Conservation (phyloP, 2,888 invertebrate species). For the Philereme transversata region DNA sequence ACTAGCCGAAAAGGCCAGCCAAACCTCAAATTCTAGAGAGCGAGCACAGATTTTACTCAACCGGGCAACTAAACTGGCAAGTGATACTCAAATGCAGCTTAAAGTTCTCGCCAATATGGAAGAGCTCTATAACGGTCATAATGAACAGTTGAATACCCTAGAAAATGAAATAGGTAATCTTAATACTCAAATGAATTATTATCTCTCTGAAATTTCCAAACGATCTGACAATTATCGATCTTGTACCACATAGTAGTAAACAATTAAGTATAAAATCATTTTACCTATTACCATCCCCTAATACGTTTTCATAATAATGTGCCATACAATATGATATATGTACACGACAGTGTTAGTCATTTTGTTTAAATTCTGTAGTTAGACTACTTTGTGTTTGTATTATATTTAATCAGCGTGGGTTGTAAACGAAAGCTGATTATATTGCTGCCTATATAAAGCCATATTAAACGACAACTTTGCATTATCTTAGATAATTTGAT, state of each 20-base stretch:
- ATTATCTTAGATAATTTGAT: neutral
- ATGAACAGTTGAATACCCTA: slow-evolving; percentile 83
- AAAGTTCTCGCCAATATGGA: slow-evolving; percentile 89
- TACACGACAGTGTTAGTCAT: slow-evolving; percentile 48
- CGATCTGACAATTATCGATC: slow-evolving; percentile 86
- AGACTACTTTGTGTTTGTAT: slow-evolving; percentile 58
- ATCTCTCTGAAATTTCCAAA: slow-evolving; percentile 85
- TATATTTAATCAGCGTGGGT: slow-evolving; percentile 49
- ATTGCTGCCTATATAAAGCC: slow-evolving; percentile 8
- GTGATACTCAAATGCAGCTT: slow-evolving; percentile 89
- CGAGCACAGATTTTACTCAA: slow-evolving; percentile 90
- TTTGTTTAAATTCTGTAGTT: slow-evolving; percentile 55
- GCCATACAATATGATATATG: slow-evolving; percentile 56
- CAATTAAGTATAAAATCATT: neutral
- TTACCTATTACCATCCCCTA: slow-evolving; percentile 2
- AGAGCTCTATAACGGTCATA: slow-evolving; percentile 86
- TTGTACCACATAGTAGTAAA: slow-evolving; percentile 69
- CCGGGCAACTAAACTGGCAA: slow-evolving; percentile 92
- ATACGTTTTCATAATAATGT: slow-evolving; percentile 39
- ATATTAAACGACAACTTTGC: neutral
- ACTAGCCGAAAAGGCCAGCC: slow-evolving; percentile 88
- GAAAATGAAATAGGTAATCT: slow-evolving; percentile 86
- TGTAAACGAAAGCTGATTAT: slow-evolving; percentile 38
- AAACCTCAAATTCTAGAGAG: slow-evolving; percentile 90
- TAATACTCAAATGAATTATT: slow-evolving; percentile 86